Conservation (phyloP, 2,797 vertebrate genomes). For the Harpagifer antarcticus region DNA sequence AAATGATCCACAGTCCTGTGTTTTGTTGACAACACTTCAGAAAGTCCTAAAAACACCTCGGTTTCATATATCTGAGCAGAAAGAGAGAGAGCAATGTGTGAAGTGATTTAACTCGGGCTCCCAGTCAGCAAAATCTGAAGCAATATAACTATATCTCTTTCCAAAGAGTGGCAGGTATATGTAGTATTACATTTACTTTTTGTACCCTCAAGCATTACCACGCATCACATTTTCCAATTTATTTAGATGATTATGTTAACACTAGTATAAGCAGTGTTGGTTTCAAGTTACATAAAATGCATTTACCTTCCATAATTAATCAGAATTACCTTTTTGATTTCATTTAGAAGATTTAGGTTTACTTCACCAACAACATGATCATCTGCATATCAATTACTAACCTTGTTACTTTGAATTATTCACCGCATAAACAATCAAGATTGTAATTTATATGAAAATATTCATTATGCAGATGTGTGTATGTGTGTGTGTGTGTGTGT, state of each 20-base stretch:
- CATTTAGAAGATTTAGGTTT: not conserved
- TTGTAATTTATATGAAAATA: no score
- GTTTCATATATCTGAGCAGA: conserved; percentile 10
- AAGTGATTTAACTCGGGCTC: conserved; percentile 56
- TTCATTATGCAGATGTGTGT: not conserved
- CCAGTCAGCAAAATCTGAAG: conserved; percentile 59
- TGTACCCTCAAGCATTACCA: conserved; percentile 27
- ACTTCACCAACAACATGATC: no score
- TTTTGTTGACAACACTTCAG: conserved; percentile 26
- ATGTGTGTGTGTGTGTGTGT: no score
- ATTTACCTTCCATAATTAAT: not conserved
- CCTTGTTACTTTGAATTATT: no score
- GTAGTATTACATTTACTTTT: conserved; percentile 49
- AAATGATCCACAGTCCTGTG: conserved; percentile 30
- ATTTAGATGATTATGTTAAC: conserved; percentile 3
- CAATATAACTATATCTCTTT: conserved; percentile 42
- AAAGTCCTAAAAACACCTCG: conserved; percentile 13
- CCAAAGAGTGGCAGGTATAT: conserved; percentile 47
- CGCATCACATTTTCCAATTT: conserved; percentile 20
- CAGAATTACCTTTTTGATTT: not conserved
- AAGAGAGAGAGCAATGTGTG: conserved; percentile 27
- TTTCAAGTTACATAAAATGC: not conserved
- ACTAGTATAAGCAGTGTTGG: not conserved
- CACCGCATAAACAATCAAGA: no score
- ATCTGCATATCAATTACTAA: no score